Conservation (phyloP, 2,888 invertebrate genomes). For the Vanessa cardui region DNA sequence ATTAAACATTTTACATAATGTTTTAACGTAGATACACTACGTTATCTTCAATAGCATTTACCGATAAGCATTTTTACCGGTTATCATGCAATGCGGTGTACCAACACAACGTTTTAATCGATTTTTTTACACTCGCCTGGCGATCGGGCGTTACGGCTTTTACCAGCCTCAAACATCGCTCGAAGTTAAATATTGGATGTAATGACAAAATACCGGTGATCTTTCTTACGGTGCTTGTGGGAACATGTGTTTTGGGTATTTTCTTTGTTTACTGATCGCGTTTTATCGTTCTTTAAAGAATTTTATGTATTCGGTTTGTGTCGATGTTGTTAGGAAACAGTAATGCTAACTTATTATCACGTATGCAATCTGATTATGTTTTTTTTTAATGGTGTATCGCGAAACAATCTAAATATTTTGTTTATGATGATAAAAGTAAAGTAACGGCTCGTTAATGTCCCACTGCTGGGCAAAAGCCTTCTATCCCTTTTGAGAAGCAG, state of each 20-base stretch:
- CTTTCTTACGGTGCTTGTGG: constrained; percentile 43
- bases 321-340: not conserved
- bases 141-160: constrained; percentile 71
- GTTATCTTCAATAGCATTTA: not conserved
- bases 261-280: constrained; percentile 38
- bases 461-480: no score
- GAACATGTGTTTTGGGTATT: constrained; percentile 41
- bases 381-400: no score
- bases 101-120: constrained; percentile 29
- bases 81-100: constrained; percentile 7
- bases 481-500: no score
- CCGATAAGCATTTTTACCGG: constrained; percentile 21
- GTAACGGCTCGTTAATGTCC: no score
- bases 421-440: no score
- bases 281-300: constrained; percentile 24
- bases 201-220: constrained; percentile 69
- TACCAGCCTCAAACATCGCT: constrained; percentile 64
- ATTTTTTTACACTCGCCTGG: constrained; percentile 54
- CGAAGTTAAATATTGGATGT: constrained; percentile 47
- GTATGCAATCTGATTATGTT: no score
- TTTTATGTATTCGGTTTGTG: not conserved
- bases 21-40: constrained; percentile 11
- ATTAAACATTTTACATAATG: not conserved
- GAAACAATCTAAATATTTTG: no score
- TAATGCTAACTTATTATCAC: not conserved